phyloP scores from a whole-genome alignment of 2,888 invertebrate genomes.

The Drosophila pegasa region DNA sequence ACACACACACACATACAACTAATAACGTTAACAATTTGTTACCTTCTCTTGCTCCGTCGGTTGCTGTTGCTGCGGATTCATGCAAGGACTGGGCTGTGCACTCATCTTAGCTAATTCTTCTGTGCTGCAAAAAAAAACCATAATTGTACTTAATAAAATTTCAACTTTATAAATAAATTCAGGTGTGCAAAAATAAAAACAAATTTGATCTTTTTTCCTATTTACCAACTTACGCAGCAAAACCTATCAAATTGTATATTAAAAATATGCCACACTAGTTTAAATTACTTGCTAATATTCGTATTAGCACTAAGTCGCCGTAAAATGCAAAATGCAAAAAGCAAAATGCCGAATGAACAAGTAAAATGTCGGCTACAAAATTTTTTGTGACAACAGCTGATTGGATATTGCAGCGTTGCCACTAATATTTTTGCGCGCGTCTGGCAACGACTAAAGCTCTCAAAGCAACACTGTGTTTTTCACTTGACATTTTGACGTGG shows the following conservation, averaged over 20 bases:
- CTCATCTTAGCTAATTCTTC: slow-evolving; percentile 86
- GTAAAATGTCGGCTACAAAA: slow-evolving; percentile 34
- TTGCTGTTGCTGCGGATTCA: slow-evolving; percentile 85
- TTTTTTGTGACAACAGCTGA: slow-evolving; percentile 29
- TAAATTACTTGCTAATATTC: not conserved
- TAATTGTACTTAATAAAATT: not conserved
- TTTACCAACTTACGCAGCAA: slow-evolving; percentile 6
- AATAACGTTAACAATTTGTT: not conserved
- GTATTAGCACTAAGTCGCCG: not conserved
- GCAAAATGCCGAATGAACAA: slow-evolving; percentile 55
- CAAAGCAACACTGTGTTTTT: slow-evolving; percentile 43
- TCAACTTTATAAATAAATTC: not conserved
- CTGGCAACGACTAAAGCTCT: slow-evolving; percentile 26
- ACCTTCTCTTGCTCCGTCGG: slow-evolving; percentile 87
- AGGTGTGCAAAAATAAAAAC: not conserved
- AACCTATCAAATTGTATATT: not conserved
- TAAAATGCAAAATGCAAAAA: slow-evolving; percentile 26
- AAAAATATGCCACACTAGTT: not conserved
- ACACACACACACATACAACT: not conserved
- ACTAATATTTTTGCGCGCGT: slow-evolving; percentile 1
- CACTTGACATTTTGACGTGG: slow-evolving; percentile 71
- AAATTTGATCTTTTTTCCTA: not conserved
- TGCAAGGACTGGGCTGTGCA: slow-evolving; percentile 91
- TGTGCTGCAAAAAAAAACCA: slow-evolving; percentile 16
- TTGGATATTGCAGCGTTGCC: slow-evolving; percentile 2